These are phyloP conservation scores for Pseudonaja textilis DNA, from an alignment of 2,113 vertebrate genomes.

Conservation along the genomic window DNA sequence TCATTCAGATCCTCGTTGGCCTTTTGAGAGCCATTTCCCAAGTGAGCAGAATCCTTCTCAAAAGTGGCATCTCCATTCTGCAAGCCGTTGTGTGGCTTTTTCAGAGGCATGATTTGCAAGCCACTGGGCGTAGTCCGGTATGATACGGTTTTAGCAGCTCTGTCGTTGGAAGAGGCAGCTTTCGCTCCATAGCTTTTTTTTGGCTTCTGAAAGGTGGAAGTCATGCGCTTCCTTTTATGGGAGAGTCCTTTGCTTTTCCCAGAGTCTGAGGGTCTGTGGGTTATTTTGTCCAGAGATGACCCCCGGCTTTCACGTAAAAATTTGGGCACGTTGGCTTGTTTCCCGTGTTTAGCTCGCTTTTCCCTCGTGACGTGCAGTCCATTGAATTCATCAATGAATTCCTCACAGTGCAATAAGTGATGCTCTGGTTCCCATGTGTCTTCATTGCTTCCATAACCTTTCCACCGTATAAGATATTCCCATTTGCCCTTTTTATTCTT, in stretches of 20 bases:
- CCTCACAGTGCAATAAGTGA: slow-evolving; percentile 93
- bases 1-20: slow-evolving; percentile 73
- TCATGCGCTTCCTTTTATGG: slow-evolving; percentile 84
- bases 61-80: slow-evolving; percentile 81
- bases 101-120: slow-evolving; percentile 84
- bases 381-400: slow-evolving; percentile 97
- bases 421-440: slow-evolving; percentile 97
- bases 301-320: slow-evolving; percentile 69
- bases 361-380: slow-evolving; percentile 81
- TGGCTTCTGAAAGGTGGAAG: slow-evolving; percentile 76
- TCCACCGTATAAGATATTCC: slow-evolving; percentile 98
- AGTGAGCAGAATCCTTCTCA: slow-evolving; percentile 75
- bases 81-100: slow-evolving; percentile 81
- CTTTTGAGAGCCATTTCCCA: slow-evolving; percentile 80
- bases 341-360: slow-evolving; percentile 77
- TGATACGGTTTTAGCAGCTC: slow-evolving; percentile 82
- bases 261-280: slow-evolving; percentile 72
- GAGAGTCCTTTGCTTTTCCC: slow-evolving; percentile 75
- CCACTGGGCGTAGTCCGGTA: slow-evolving; percentile 84
- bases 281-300: slow-evolving; percentile 66
- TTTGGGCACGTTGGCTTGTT: slow-evolving; percentile 68
- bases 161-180: slow-evolving; percentile 72
- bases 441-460: slow-evolving; percentile 93
- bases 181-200: slow-evolving; percentile 77
- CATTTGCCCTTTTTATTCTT: slow-evolving; percentile 97